Conservation (phyloP, 1,140 invertebrate genomes). For the Drosophila leontia region DNA sequence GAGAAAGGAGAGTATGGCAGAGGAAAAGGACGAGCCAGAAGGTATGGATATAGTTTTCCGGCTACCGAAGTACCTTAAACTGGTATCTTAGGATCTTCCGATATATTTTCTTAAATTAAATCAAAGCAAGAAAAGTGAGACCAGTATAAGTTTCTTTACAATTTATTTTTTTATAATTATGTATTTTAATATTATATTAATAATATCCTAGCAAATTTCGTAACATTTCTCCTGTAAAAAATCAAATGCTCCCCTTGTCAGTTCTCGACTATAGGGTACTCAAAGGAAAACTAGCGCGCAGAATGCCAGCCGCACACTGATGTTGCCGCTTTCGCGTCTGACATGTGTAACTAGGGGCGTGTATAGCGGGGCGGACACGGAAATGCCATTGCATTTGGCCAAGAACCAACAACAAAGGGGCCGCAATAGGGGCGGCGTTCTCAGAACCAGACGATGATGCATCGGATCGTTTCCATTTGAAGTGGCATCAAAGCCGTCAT, state of each 20-base stretch:
- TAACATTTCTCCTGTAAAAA: background rate
- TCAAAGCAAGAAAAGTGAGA: no score
- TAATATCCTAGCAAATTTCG: accelerated
- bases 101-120: background rate
- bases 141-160: no score
- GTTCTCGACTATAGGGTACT: conserved; percentile 13
- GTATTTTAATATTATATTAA: background rate
- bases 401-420: conserved; percentile 47
- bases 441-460: conserved; percentile 44
- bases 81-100: background rate
- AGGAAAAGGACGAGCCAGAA: background rate
- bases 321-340: conserved; percentile 24
- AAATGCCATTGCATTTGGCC: conserved; percentile 40
- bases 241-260: background rate
- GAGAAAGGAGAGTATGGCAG: background rate
- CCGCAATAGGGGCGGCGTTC: conserved; percentile 23
- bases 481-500: conserved; percentile 66
- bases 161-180: no score
- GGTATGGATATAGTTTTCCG: background rate
- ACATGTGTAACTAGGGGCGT: conserved; percentile 39
- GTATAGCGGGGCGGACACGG: conserved; percentile 21
- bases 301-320: conserved; percentile 1
- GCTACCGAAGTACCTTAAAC: background rate
- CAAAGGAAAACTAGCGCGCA: conserved; percentile 10
- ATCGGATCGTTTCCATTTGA: conserved; percentile 66